Conservation (phyloP, 1,140 invertebrate genomes). For the Drosophila busckii region DNA sequence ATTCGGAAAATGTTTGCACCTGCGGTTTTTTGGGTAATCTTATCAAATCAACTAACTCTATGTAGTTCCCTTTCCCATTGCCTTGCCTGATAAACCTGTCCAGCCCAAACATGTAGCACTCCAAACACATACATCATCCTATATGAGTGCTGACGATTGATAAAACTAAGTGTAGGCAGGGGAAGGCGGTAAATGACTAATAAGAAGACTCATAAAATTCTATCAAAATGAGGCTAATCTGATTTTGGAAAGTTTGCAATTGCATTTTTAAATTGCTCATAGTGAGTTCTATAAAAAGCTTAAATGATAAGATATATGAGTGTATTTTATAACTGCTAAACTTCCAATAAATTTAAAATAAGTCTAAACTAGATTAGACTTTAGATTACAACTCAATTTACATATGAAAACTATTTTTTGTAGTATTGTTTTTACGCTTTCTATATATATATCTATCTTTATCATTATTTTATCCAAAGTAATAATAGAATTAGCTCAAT, state of each 20-base stretch:
- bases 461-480: not conserved
- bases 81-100: no score
- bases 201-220: constrained; percentile 15
- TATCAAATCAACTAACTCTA: constrained; percentile 37
- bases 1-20: constrained; percentile 26
- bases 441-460: not conserved
- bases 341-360: not conserved
- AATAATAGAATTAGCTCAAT: constrained; percentile 12
- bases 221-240: constrained; percentile 16
- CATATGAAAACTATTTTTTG: no score
- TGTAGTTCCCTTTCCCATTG: constrained; percentile 27
- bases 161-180: not conserved
- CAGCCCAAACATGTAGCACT: not conserved
- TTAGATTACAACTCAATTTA: no score
- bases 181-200: not conserved
- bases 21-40: constrained; percentile 58
- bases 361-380: no score
- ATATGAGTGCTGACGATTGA: constrained; percentile 13
- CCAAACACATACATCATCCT: constrained; percentile 15
- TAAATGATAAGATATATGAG: constrained; percentile 47
- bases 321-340: constrained; percentile 37
- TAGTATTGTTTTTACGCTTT: no score
- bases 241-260: constrained; percentile 14
- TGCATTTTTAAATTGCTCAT: no score
- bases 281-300: no score